Conservation (phyloP, 2,113 vertebrate genomes). For the Ariopsis seemanni region DNA sequence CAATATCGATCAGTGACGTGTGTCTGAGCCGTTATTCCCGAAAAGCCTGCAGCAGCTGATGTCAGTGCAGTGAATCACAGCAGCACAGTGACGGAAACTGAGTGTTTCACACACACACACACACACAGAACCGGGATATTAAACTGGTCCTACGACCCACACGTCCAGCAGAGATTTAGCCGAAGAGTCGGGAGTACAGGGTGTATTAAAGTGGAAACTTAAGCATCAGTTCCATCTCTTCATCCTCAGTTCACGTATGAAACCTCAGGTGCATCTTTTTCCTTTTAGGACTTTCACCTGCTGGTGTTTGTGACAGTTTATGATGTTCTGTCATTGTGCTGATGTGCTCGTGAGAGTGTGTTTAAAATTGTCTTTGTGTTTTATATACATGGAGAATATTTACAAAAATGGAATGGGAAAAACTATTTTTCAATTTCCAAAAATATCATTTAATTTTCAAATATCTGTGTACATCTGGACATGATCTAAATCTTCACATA, state of each 20-base stretch:
- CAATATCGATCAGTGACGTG: slow-evolving; percentile 21
- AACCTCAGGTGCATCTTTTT: neutral
- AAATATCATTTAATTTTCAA: neutral
- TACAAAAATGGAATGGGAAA: neutral
- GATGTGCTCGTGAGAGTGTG: neutral
- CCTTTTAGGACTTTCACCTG: neutral
- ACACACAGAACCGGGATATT: neutral
- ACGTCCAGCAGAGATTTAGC: neutral
- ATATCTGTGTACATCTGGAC: neutral
- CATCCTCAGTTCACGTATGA: neutral
- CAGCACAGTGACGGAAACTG: neutral
- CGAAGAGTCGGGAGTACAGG: neutral
- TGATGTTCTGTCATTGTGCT: neutral
- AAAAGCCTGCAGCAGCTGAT: slow-evolving; percentile 13
- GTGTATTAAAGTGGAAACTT: neutral
- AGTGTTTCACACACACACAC: neutral
- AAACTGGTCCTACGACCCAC: neutral
- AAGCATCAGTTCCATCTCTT: neutral
- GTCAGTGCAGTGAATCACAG: neutral
- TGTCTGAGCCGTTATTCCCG: slow-evolving; percentile 14
- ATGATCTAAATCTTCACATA: neutral
- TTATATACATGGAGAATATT: neutral
- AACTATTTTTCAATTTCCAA: neutral
- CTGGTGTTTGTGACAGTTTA: neutral
- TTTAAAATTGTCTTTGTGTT: neutral